Base-by-base conservation (phyloP, 1,140 invertebrate genomes). In the Anastatus disparis region DNA sequence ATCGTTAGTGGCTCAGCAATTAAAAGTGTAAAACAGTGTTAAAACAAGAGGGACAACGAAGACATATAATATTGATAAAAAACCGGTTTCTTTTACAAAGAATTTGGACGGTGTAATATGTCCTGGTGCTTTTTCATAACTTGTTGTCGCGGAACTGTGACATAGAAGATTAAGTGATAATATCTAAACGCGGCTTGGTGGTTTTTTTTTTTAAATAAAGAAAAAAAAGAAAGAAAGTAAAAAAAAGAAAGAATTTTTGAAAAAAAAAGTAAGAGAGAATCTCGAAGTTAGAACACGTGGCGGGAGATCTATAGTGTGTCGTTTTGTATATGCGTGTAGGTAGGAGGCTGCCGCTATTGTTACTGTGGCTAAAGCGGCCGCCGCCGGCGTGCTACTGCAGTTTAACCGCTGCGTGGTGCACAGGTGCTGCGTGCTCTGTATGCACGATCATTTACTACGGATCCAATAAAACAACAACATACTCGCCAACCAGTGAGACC, bases 401-500 rank as follows among this genome's bases (percentile, higher is more conserved):
- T 35, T n/a, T n/a, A n/a, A n/a, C n/a, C n/a, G 31, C 31, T 6
- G 31, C 31, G 31, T 10, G 10, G 31, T 35, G 10, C 31, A 10
- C 31, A 35, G 31, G 31, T 35, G 10, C 40, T 6, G 12, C 35
- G 6, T 12, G 6, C 6, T 7, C 35, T 12, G 6, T 12, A 12
- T 7, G 35, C 35, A 6, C 35, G 35, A 38, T 6, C 35, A 6
- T 24, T 42, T 26, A 15, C 17, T 22, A 44, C 58, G 58, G 59
- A 53, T 59, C 35, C 35, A 38, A 38, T 12, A 12, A 44, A 44
- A 44, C 40, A 3, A 10, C 40, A 13, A 10, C 55, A 71, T 55
- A 44, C 72, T 74, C 76, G 66, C 48, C 56, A 40, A 40, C 56
- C 76, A 78, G 76, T 80, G 74, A 81, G 81, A 82, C 77, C 82